These are phyloP conservation scores for Apus apus DNA, from an alignment of 2,113 vertebrate genomes.

Conservation along the genomic window DNA sequence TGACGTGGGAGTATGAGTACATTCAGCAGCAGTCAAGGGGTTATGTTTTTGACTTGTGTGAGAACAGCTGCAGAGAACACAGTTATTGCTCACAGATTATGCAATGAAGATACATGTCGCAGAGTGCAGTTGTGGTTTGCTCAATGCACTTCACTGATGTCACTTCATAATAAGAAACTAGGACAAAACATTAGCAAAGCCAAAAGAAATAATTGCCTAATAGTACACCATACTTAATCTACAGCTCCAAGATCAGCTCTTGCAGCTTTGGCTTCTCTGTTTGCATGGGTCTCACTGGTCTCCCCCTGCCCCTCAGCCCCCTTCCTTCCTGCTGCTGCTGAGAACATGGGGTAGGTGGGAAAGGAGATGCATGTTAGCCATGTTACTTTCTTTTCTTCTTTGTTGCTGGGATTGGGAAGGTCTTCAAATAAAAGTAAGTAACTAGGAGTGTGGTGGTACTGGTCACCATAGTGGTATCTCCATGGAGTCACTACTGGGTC, in stretches of 20 bases:
- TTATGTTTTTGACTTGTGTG: conserved; percentile 32
- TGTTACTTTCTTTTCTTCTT: background rate
- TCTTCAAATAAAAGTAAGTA: background rate
- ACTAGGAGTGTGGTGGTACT: no score
- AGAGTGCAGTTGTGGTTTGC: background rate
- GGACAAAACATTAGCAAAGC: background rate
- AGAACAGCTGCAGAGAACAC: conserved; percentile 25
- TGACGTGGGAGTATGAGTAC: background rate
- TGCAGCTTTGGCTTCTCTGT: background rate
- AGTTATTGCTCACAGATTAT: background rate
- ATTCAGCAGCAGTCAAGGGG: conserved; percentile 40
- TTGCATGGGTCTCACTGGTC: background rate
- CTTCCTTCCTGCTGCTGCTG: background rate
- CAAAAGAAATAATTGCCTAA: background rate
- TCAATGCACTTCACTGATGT: background rate
- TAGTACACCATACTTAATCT: background rate
- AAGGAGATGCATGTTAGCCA: background rate
- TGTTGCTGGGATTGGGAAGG: background rate
- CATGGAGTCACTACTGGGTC: background rate
- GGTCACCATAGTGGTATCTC: background rate
- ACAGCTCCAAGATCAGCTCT: background rate
- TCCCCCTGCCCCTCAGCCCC: background rate
- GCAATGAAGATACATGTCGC: background rate
- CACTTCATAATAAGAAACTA: background rate
- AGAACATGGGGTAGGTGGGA: background rate